These are phyloP conservation scores for Limnephilus auricula DNA, from an alignment of 2,888 invertebrate genomes.

Conservation along the genomic window DNA sequence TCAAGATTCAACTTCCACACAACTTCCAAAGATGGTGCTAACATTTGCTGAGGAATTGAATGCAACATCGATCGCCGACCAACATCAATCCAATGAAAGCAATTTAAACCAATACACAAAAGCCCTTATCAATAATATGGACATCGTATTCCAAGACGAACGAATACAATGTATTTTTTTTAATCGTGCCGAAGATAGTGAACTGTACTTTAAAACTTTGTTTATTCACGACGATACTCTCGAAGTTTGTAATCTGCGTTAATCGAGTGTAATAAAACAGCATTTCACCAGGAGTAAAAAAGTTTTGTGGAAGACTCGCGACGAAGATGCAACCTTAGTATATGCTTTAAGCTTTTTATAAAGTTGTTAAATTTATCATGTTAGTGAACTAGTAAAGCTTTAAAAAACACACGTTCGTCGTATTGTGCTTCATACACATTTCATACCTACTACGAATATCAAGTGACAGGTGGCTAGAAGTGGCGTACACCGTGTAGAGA, in stretches of 20 bases:
- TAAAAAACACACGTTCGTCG: conserved; percentile 66
- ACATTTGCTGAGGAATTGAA: background rate
- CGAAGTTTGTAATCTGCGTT: background rate
- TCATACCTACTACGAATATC: conserved; percentile 13
- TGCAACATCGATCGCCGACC: background rate
- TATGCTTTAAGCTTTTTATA: background rate
- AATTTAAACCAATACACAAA: background rate
- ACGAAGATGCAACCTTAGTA: conserved; percentile 68
- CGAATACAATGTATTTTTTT: background rate
- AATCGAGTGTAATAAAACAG: background rate
- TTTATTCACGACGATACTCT: background rate
- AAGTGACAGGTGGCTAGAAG: conserved; percentile 34
- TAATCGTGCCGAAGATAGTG: background rate
- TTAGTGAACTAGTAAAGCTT: background rate
- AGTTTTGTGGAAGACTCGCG: conserved; percentile 69
- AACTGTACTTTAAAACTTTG: background rate
- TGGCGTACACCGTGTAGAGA: no score
- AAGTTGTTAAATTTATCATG: background rate
- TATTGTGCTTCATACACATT: conserved; percentile 36
- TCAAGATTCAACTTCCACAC: background rate
- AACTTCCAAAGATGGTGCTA: conserved; percentile 2
- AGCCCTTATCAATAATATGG: background rate
- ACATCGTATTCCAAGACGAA: background rate
- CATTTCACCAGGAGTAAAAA: background rate
- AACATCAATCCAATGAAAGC: background rate